Conservation (phyloP, 2,797 vertebrate species). For the Gymnoscopelus braueri region DNA sequence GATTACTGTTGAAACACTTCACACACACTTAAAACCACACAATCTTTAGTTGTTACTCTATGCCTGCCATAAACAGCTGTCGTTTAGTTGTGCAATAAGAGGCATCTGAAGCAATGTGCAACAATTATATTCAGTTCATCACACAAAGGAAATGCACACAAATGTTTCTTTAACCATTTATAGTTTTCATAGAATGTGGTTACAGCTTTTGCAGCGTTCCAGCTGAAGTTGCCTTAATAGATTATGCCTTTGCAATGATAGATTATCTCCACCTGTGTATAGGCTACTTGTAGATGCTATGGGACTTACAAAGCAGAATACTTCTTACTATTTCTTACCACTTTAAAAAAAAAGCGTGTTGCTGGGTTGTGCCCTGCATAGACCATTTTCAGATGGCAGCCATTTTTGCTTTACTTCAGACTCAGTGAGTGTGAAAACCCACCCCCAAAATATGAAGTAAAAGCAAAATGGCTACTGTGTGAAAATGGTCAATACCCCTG, state of each 20-base stretch:
- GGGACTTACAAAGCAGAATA: too few relatives aligned
- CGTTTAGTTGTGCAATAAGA: slow-evolving; percentile 47
- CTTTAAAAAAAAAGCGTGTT: too few relatives aligned
- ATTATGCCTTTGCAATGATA: slow-evolving; percentile 5
- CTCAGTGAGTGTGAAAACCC: too few relatives aligned
- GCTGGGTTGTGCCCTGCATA: too few relatives aligned
- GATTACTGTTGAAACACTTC: slow-evolving; percentile 49
- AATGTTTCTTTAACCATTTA: not conserved
- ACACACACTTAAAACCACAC: slow-evolving; percentile 51
- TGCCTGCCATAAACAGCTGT: slow-evolving; percentile 57
- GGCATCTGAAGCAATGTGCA: slow-evolving; percentile 33
- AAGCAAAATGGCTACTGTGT: too few relatives aligned
- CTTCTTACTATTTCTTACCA: too few relatives aligned
- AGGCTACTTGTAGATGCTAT: too few relatives aligned
- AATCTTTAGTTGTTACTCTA: slow-evolving; percentile 57
- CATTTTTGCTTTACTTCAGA: too few relatives aligned
- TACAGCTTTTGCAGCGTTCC: slow-evolving; percentile 26
- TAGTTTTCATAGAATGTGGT: slow-evolving; percentile 34
- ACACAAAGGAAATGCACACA: slow-evolving; percentile 49
- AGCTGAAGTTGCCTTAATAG: slow-evolving; percentile 34
- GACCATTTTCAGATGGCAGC: too few relatives aligned
- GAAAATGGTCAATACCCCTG: too few relatives aligned
- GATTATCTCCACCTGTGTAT: slow-evolving; percentile 23
- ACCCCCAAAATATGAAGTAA: too few relatives aligned
- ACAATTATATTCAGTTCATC: slow-evolving; percentile 60